Conservation (phyloP, 2,888 invertebrate species). For the Agrotis puta region DNA sequence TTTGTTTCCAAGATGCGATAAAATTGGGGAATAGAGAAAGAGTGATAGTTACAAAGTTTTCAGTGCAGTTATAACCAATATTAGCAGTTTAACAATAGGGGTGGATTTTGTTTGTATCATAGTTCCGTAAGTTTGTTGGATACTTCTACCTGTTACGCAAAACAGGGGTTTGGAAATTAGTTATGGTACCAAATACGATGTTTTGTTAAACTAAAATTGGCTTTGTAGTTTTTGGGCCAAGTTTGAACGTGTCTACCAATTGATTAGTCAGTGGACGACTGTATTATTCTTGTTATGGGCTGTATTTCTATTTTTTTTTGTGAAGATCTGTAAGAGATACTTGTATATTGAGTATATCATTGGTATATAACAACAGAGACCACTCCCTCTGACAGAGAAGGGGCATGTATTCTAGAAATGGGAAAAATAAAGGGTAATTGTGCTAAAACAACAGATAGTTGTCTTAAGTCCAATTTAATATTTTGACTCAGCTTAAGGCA, state of each 20-base stretch:
- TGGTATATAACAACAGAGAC: too few species aligned
- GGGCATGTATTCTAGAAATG: too few species aligned
- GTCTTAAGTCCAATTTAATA: too few species aligned
- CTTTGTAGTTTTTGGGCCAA: slow-evolving; percentile 55
- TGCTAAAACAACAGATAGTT: too few species aligned
- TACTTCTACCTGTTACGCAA: slow-evolving; percentile 78
- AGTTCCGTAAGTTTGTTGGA: slow-evolving; percentile 23
- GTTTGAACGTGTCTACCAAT: slow-evolving; percentile 60
- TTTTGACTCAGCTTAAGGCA: too few species aligned
- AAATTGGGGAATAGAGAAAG: slow-evolving; percentile 34
- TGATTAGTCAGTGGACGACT: slow-evolving; percentile 53
- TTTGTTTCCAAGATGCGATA: not conserved
- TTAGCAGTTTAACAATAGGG: slow-evolving; percentile 25
- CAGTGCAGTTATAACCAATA: slow-evolving; percentile 9
- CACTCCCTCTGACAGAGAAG: too few species aligned
- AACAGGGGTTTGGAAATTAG: slow-evolving; percentile 69
- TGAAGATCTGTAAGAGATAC: not conserved
- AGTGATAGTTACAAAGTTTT: slow-evolving; percentile 33
- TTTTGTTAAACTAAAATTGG: slow-evolving; percentile 68
- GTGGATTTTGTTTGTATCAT: slow-evolving; percentile 32
- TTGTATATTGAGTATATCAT: not conserved
- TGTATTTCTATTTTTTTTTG: slow-evolving; percentile 24
- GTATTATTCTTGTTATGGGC: slow-evolving; percentile 14
- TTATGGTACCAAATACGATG: slow-evolving; percentile 62
- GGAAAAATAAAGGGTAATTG: too few species aligned